phyloP scores from a whole-genome alignment of 1,140 invertebrate species.

The Heliconius hewitsoni region DNA sequence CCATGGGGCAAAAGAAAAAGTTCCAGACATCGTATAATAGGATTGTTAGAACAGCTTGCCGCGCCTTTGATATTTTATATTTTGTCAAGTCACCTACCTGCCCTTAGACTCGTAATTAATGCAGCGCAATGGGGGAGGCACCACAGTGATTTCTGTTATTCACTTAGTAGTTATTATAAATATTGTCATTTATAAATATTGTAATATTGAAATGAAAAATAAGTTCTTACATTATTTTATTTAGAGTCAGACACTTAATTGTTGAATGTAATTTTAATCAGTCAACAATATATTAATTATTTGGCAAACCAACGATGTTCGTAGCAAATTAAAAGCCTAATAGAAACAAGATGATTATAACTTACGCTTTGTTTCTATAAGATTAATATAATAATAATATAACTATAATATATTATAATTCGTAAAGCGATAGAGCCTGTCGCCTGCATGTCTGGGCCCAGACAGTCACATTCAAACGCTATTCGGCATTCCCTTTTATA shows the following conservation, averaged over 20 bases:
- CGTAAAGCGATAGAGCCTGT: not conserved
- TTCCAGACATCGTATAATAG: conserved; percentile 64
- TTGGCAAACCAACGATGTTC: not conserved
- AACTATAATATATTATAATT: not conserved
- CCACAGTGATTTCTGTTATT: not conserved
- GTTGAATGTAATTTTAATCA: not conserved
- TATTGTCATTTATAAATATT: not conserved
- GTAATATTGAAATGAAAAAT: not conserved
- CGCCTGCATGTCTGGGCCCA: conserved; percentile 1
- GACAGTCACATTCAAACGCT: not conserved
- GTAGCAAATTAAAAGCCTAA: not conserved
- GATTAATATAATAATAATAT: not conserved
- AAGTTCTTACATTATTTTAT: not conserved
- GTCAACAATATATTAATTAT: not conserved
- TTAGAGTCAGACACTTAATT: not conserved
- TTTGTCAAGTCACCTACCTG: conserved; percentile 43
- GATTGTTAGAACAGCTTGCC: conserved; percentile 55
- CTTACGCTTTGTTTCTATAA: not conserved
- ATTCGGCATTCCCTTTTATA: not conserved
- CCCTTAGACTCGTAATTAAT: conserved; percentile 23
- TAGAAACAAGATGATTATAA: not conserved
- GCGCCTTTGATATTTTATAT: conserved; percentile 70
- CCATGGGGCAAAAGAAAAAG: conserved; percentile 63
- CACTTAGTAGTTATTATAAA: not conserved
- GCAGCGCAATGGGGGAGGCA: not conserved